phyloP scores from a whole-genome alignment of 2,888 invertebrate species.

The Aphodius granarius region DNA sequence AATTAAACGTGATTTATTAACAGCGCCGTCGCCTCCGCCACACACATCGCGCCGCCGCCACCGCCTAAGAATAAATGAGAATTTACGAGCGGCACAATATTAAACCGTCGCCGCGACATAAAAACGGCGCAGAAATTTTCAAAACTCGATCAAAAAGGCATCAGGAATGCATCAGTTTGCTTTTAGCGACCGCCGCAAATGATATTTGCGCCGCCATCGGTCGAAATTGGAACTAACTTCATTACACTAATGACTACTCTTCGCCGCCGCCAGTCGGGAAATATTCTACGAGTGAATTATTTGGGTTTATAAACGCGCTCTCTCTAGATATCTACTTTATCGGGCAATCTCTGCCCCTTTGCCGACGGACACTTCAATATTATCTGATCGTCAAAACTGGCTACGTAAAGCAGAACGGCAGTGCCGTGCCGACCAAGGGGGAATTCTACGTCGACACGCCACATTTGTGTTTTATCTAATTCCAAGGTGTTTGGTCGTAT shows the following conservation, averaged over 20 bases:
- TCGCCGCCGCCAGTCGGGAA: slow-evolving; percentile 45
- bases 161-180: slow-evolving; percentile 50
- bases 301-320: slow-evolving; percentile 47
- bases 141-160: slow-evolving; percentile 45
- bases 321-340: slow-evolving; percentile 37
- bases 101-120: slow-evolving; percentile 5
- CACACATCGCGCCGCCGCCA: neutral
- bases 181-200: slow-evolving; percentile 20
- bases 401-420: neutral
- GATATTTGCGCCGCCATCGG: slow-evolving; percentile 19
- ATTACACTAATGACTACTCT: slow-evolving; percentile 50
- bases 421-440: no score
- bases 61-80: slow-evolving; percentile 12
- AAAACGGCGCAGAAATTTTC: neutral
- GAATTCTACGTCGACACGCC: slow-evolving; percentile 45
- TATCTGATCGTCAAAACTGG: slow-evolving; percentile 42
- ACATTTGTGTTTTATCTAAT: slow-evolving; percentile 47
- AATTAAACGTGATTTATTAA: slow-evolving; percentile 15
- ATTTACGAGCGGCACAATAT: slow-evolving; percentile 8
- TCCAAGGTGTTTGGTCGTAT: slow-evolving; percentile 44
- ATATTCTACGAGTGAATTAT: slow-evolving; percentile 48
- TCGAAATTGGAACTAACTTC: slow-evolving; percentile 43
- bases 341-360: slow-evolving; percentile 39
- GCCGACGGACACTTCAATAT: slow-evolving; percentile 44
- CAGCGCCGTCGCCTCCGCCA: neutral